Evolutionary conservation across 2,797 vertebrate species (phyloP).

Genomic region (Tragelaphus eurycerus): DNA sequence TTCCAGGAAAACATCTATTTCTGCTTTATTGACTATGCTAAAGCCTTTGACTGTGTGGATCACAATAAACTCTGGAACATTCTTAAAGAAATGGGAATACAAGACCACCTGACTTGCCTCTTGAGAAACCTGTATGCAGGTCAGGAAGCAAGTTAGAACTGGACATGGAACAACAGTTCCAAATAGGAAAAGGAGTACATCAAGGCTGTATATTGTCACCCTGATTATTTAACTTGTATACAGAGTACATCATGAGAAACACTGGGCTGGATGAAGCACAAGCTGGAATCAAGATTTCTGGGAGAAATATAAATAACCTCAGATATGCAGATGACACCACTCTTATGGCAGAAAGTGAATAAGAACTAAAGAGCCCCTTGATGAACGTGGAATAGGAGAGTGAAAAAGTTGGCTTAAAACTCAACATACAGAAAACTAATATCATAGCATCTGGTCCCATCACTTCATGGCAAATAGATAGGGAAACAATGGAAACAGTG

Average conservation of each 20-base stretch:
- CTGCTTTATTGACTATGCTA: background rate
- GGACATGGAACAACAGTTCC: background rate
- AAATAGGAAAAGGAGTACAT: background rate
- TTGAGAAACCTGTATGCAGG: background rate
- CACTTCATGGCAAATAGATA: background rate
- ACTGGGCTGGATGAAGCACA: background rate
- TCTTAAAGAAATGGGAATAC: background rate
- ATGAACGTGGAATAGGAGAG: background rate
- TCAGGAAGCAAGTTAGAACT: background rate
- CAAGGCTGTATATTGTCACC: background rate
- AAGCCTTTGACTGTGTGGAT: background rate
- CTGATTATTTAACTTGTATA: background rate
- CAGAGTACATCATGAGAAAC: background rate
- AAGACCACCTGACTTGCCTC: background rate
- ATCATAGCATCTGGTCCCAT: background rate
- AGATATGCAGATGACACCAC: background rate
- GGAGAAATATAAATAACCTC: background rate
- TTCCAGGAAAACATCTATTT: background rate
- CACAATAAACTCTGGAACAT: background rate
- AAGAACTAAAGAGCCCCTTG: background rate
- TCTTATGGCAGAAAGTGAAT: background rate
- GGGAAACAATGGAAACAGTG: background rate
- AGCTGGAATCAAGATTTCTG: background rate
- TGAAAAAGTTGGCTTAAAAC: background rate
- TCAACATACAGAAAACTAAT: background rate